Evolutionary conservation across 2,113 vertebrate genomes (phyloP).

Genomic region (Fukomys damarensis): DNA sequence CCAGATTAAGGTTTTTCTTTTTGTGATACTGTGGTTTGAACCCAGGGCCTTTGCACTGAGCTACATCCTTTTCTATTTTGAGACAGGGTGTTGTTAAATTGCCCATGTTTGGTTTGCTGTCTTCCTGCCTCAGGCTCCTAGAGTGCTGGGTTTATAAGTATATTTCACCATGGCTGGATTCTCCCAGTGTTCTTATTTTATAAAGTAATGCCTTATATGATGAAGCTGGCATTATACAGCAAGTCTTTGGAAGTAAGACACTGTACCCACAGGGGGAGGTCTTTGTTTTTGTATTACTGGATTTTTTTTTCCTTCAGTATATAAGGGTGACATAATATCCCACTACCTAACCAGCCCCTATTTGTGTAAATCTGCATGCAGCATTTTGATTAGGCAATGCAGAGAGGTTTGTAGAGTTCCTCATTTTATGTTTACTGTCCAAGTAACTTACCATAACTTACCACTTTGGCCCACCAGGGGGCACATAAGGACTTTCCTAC

Average conservation of each 20-base stretch:
- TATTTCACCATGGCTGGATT: neutral
- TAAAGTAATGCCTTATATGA: neutral
- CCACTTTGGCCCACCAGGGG: constrained; percentile 56
- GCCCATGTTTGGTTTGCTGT: neutral
- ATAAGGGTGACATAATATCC: neutral
- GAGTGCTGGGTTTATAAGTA: neutral
- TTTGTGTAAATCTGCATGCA: neutral
- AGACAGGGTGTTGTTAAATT: neutral
- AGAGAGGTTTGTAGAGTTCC: neutral
- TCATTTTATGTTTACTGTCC: neutral
- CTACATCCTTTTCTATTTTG: neutral
- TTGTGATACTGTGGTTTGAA: neutral
- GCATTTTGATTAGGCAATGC: neutral
- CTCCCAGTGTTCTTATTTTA: neutral
- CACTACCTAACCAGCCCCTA: neutral
- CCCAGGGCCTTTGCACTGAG: neutral
- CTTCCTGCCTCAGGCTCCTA: neutral
- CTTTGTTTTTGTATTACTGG: neutral
- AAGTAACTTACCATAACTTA: neutral
- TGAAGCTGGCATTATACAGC: neutral
- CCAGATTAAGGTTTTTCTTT: neutral
- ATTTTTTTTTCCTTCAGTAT: neutral
- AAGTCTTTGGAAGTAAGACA: neutral
- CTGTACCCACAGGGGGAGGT: too few species aligned
- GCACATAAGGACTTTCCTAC: neutral